Conservation (phyloP, 1,140 invertebrate genomes). For the Scaptomyza montana region DNA sequence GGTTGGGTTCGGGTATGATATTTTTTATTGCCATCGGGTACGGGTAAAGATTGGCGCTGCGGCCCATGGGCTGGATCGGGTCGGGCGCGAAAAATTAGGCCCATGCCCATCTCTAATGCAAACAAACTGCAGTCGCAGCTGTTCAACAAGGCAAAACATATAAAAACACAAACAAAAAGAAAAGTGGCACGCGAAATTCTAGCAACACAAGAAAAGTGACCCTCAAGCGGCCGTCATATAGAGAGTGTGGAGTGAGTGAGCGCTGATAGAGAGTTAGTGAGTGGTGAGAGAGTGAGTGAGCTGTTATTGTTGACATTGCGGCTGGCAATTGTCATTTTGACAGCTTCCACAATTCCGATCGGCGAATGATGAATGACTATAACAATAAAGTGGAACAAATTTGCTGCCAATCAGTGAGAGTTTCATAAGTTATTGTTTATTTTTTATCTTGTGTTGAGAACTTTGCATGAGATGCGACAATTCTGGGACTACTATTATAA, state of each 20-base stretch:
- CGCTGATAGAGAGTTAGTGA: background rate
- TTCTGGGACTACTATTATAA: constrained; percentile 1
- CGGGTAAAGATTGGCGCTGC: too few species aligned
- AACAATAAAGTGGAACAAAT: constrained; percentile 40
- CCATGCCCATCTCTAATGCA: too few species aligned
- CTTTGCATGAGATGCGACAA: constrained; percentile 12
- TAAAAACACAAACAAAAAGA: constrained; percentile 8
- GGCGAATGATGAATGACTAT: constrained; percentile 43
- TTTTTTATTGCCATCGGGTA: too few species aligned
- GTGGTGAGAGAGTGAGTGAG: background rate
- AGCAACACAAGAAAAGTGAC: constrained; percentile 26
- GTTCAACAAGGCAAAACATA: constrained; percentile 24
- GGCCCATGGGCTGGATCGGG: too few species aligned
- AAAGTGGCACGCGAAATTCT: constrained; percentile 48
- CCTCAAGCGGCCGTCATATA: constrained; percentile 10
- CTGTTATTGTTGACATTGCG: constrained; percentile 26
- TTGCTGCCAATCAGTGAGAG: constrained; percentile 37
- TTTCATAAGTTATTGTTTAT: constrained; percentile 7
- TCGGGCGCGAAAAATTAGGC: too few species aligned
- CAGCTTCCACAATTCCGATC: constrained; percentile 39
- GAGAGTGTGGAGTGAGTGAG: background rate
- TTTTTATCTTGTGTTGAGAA: background rate
- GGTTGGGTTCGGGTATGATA: too few species aligned
- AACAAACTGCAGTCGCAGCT: background rate
- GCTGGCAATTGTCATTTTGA: constrained; percentile 48